phyloP scores from a whole-genome alignment of 2,113 vertebrate species.

The Rhea americana region DNA sequence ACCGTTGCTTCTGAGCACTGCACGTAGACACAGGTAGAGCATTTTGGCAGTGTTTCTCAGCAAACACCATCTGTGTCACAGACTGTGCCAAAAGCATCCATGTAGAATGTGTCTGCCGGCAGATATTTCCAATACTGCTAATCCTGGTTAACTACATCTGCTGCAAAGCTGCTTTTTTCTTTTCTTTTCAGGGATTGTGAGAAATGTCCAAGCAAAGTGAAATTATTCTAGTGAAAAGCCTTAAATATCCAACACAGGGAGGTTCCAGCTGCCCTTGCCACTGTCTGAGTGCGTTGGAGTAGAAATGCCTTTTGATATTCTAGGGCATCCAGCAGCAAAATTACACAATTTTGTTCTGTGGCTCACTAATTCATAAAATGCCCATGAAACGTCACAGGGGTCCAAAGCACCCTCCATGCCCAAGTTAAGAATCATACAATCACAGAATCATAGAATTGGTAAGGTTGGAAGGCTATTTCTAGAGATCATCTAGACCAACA shows the following conservation, averaged over 20 bases:
- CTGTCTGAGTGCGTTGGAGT: neutral
- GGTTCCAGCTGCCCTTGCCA: neutral
- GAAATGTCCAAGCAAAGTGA: neutral
- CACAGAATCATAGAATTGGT: too few species aligned
- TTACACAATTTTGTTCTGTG: fast-evolving
- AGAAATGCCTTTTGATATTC: neutral
- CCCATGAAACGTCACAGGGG: neutral
- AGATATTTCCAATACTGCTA: neutral
- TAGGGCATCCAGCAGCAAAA: neutral
- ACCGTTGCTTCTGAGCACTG: neutral
- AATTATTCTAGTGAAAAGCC: neutral
- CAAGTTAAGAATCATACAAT: neutral
- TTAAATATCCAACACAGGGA: neutral
- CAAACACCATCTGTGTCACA: conserved; percentile 53
- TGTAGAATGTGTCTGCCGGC: conserved; percentile 18
- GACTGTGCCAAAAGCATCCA: neutral
- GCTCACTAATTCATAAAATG: neutral
- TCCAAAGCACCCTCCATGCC: neutral
- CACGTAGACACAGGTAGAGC: neutral
- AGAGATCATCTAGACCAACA: too few species aligned
- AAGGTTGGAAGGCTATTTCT: too few species aligned
- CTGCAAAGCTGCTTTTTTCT: neutral
- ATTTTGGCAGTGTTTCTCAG: conserved; percentile 6
- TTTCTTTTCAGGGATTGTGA: neutral
- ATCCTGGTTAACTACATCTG: conserved; percentile 10